Evolutionary conservation across 1,140 invertebrate species (phyloP).

Genomic region (Panagrolaimus sp.): DNA sequence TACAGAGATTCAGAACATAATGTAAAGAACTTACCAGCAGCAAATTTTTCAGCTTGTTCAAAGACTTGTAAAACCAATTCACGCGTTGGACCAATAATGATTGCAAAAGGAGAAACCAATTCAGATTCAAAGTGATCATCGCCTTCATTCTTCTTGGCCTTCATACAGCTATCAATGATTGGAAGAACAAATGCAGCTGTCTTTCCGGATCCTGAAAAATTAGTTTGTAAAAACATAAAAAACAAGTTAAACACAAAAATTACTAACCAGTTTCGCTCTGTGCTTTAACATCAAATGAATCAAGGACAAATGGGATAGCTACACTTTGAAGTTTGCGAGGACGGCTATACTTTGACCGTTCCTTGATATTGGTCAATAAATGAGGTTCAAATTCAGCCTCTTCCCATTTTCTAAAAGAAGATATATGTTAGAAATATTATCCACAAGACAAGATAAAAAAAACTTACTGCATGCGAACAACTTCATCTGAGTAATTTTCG

Average conservation of each 20-base stretch:
- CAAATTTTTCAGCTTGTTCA: conserved; percentile 90
- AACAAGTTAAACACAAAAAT: no score
- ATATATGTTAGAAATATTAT: background rate
- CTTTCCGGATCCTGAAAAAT: conserved; percentile 68
- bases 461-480: conserved; percentile 42
- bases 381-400: conserved; percentile 57
- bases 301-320: conserved; percentile 34
- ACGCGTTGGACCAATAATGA: conserved; percentile 87
- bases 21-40: conserved; percentile 72
- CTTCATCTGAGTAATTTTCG: conserved; percentile 66
- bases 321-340: conserved; percentile 65
- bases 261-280: conserved; percentile 53
- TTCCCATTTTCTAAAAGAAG: conserved; percentile 62
- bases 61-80: conserved; percentile 94
- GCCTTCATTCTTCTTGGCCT: conserved; percentile 61
- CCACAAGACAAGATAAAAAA: background rate
- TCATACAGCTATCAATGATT: conserved; percentile 88
- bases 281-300: conserved; percentile 49
- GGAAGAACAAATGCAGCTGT: conserved; percentile 93
- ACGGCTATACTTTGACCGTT: conserved; percentile 72
- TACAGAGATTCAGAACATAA: conserved; percentile 7
- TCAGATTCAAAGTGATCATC: conserved; percentile 45
- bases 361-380: conserved; percentile 76
- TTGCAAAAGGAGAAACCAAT: conserved; percentile 69
- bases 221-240: no score